Base-by-base conservation (phyloP, 2,113 vertebrate genomes). In the Ageneiosus marmoratus region DNA sequence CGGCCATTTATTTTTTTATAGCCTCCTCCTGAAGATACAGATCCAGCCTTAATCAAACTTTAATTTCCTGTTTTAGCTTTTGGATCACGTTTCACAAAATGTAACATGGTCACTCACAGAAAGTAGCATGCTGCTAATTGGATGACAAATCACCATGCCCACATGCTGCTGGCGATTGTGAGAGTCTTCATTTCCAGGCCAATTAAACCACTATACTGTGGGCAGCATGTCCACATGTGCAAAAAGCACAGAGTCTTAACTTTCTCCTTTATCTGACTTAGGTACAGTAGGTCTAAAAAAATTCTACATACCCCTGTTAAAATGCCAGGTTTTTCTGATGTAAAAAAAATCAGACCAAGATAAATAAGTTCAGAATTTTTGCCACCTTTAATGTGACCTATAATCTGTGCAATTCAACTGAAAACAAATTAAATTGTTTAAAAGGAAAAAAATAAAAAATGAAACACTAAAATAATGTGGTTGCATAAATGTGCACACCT, bases 111-210 rank as follows among this genome's bases (percentile, higher is more conserved):
- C 22, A 9, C 75, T 41, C 22, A 8, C 34, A 44, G 13, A 58
- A 60, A 44, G 34, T 15, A 60, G 37, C 55, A 37, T 44, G 37
- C 34, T 41, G 75, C 34, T 60, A 41, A 77, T 44, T 77, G 24
- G 53, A 58, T 77, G 55, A 58, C 51, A 55, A 32, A 56, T 37
- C 55, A 10, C 34, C 34, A 13, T 15, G 55, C 75, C 55, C 53
- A 77, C 75, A 12, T 77, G 34, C 75, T n/a, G 34, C 37, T 77
- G 75, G 20, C 58, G 55, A 77, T 77, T 15, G 32, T 10, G 32
- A 41, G 32, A 56, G 15, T 16, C 60, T 44, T 58, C 34, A 18
- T 60, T 58, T 48, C 69, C 27, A 27, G 24, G 3, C 41, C 44
- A 72, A 48, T 27, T 48, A 15, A 48, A 72, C 13, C 69, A 46